Base-by-base conservation (phyloP, 1,140 invertebrate genomes). In the Drosophila kanapiae region DNA sequence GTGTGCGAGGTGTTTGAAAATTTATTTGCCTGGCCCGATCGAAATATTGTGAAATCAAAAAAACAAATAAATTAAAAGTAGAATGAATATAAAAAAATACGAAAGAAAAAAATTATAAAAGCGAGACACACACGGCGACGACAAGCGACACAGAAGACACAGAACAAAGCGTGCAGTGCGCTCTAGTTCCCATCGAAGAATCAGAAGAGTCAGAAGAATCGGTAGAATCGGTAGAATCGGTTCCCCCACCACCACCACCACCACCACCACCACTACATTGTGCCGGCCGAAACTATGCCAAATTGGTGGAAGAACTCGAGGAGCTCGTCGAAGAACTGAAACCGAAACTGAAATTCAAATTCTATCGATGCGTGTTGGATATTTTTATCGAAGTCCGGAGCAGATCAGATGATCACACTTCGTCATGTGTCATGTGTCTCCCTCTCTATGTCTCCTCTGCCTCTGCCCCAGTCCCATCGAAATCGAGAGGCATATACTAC, bases 11-110 rank as follows among this genome's bases (percentile, higher is more conserved):
- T 51, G 45, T 70, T 69, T 56, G 31, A 78, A 74, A 87, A 87
- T 87, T 84, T 87, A 87, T 87, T 84, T 80, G 76, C 80, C 54
- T 88, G 64, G 80, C 72, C 80, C 80, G 75, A 87, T 87, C 84
- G 84, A 90, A 87, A 87, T 90, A 90, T 87, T 87, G 84, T 90
- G 84, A 87, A 87, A 87, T 84, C 80, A 80, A 84, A 87, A 87
- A 84, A 88, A 90, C 80, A 87, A 87, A 87, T 87, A 87, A 87
- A 87, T 90, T 87, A 87, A 87, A 84, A 62, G 80, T 71, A 88
- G 78, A 87, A 86, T 81, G 70, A 38, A 75, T 40, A 37, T 45
- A 35, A 59, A 57, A n/a, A 42, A 23, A 43, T 18, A 27, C 23
- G 14, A 31, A 29, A 47, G 33, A 59, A 40, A 31, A 47, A 49